Evolutionary conservation across 2,888 invertebrate species (phyloP), one percentile per base, ranked within the genome.

Genomic region (Ditylenchus weischeri): DNA sequence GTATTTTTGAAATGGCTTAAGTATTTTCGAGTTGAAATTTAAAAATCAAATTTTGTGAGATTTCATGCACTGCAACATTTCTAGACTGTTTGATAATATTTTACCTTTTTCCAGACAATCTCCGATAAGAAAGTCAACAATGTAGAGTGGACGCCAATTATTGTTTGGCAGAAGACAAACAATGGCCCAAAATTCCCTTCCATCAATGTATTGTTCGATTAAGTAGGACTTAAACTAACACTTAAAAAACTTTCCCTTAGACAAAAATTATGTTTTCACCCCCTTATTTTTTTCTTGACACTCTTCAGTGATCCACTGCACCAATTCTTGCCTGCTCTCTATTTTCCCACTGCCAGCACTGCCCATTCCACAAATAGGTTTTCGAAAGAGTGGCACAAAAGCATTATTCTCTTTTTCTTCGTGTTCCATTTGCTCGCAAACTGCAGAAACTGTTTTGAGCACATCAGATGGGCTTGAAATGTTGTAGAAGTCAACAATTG

Each of bases 341-440:
- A 70, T 59, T 19, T 43, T 19, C n/a, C 63, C 71, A n/a, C 72
- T 63, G n/a, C 70, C 70, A 7, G 71, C 71, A 50, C 48, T 43
- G 4, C 71, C 72, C 43, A 57, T 59, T 1, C 72, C 72, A 18
- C 29, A 23, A 8, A 64, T 69, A 15, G 71, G 71, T 49, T 71
- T 71, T 3, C 72, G 58, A 57, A 72, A 72, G 19, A 64, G 10
- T n/a, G 71, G 71, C 8, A 8, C 8, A 43, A 43, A 43, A 15
- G 15, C 43, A 43, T 15, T 10, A 43, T 43, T 43, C 8, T 43
- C 43, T 8, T 43, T 43, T 43, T 43, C 43, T 8, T 43, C 43
- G 11, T 43, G 43, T 43, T 10, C 43, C 43, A 43, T 43, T 8
- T 43, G 43, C 43, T 43, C 43, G 43, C 43, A 43, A 35, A 59